Conservation (phyloP, 2,888 invertebrate species). For the Herminia tarsipennalis region DNA sequence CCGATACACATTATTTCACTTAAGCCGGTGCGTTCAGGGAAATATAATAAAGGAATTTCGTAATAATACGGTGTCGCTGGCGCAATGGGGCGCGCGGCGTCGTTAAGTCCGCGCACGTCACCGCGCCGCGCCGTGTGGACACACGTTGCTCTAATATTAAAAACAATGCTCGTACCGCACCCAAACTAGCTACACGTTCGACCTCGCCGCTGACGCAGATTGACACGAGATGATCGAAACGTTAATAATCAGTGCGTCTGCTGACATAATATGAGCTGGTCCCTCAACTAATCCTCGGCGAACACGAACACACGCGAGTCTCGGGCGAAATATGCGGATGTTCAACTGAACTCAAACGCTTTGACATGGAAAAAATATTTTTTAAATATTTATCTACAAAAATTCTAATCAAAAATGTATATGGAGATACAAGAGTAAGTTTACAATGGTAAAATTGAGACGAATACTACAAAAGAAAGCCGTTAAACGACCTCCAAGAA, state of each 20-base stretch:
- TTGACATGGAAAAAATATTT: too few species aligned
- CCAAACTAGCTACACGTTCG: background rate
- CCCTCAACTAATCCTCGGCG: background rate
- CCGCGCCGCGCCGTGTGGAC: slow-evolving; percentile 42
- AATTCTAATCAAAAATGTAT: too few species aligned
- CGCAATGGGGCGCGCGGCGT: slow-evolving; percentile 18
- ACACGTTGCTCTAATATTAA: slow-evolving; percentile 54
- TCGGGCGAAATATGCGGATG: background rate
- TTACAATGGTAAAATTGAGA: too few species aligned
- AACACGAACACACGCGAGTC: background rate
- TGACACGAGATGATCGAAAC: background rate
- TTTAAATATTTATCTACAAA: too few species aligned
- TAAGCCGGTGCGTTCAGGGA: slow-evolving; percentile 45
- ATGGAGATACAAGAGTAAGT: too few species aligned
- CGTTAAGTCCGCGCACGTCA: slow-evolving; percentile 49
- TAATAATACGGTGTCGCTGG: slow-evolving; percentile 39
- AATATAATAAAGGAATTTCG: slow-evolving; percentile 49
- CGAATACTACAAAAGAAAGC: too few species aligned
- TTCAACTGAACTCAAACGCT: too few species aligned
- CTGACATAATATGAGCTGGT: background rate
- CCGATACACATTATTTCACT: slow-evolving; percentile 49
- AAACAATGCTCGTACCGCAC: slow-evolving; percentile 39
- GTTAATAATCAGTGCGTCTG: background rate
- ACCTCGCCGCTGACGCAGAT: slow-evolving; percentile 1
- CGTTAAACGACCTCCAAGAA: too few species aligned